Evolutionary conservation across 2,113 vertebrate species (phyloP), one percentile per base, ranked within the genome.

Genomic region (Hippocampus comes): DNA sequence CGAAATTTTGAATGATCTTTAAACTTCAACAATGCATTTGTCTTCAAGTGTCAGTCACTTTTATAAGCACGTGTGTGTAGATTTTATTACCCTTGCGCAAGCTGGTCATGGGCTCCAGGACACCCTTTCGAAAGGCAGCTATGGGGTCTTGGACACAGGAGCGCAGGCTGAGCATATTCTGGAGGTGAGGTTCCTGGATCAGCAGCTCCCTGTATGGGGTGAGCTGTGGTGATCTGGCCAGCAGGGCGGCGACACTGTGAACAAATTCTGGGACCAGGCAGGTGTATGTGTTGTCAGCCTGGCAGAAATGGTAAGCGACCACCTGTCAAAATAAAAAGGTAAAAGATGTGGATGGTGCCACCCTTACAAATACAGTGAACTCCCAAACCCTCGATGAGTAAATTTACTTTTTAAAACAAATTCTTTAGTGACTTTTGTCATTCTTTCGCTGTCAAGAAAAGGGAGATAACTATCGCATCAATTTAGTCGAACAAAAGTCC

Each of bases 211-310:
- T 86, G 90, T 97, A 99, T 0, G 94, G 91, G 0, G 86, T 25
- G 9, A 99, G 82, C 70, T 94, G 95, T 2, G 90, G 94, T 0
- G 94, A 94, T 70, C 97, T 94, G 80, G 96, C 96, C 23, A 99
- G 93, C 76, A 99, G 79, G 61, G 97, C 97, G 0, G 97, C 95
- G 4, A 97, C 77, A 10, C 97, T 99, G 91, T 99, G 97, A 71
- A 98, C 97, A 0, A 99, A 97, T 83, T 99, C 97, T 0, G 97
- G 97, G 27, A 99, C 97, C 4, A 99, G 94, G 78, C 97, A 99
- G 0, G 97, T 99, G 90, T 99, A 99, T 0, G 97, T 96, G 90
- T 99, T 99, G 87, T 99, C 97, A 0, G 97, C 97, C 86, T 99
- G 97, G 81, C 97, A 99, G 87, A 97, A 99, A 82, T 99, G 97